Conservation (phyloP, 2,113 vertebrate species). For the Arenaria interpres region DNA sequence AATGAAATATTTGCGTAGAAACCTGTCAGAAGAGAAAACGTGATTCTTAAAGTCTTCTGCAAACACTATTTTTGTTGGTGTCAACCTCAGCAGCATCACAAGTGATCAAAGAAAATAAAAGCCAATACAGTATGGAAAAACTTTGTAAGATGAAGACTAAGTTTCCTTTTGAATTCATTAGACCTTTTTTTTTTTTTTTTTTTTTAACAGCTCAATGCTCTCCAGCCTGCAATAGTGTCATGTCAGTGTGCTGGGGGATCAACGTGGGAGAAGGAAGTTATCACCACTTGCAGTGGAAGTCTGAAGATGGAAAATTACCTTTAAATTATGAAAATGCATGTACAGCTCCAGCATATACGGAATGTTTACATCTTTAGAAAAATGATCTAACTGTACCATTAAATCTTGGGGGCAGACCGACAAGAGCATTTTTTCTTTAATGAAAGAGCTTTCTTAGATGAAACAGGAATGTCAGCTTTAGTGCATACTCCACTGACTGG, state of each 20-base stretch:
- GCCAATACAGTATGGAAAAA: background rate
- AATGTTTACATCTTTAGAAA: background rate
- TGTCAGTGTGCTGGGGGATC: background rate
- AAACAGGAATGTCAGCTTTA: conserved; percentile 47
- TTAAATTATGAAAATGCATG: background rate
- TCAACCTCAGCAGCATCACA: background rate
- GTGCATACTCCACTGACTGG: conserved; percentile 4
- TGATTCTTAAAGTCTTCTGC: background rate
- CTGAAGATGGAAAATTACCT: background rate
- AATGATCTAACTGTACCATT: background rate
- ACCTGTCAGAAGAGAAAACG: background rate
- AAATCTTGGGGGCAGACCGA: background rate
- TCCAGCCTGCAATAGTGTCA: background rate
- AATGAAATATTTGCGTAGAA: background rate
- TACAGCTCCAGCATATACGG: background rate
- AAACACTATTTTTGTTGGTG: background rate
- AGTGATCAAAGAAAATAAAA: background rate
- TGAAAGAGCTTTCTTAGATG: background rate
- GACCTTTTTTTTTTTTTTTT: background rate
- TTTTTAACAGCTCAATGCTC: background rate
- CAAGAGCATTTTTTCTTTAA: background rate
- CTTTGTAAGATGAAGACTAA: background rate
- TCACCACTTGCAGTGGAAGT: accelerated
- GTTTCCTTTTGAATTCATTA: background rate
- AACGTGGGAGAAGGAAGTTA: background rate